Conservation (phyloP, 53 echinoderm and acorn worm species). For the Mesocentrotus franciscanus region DNA sequence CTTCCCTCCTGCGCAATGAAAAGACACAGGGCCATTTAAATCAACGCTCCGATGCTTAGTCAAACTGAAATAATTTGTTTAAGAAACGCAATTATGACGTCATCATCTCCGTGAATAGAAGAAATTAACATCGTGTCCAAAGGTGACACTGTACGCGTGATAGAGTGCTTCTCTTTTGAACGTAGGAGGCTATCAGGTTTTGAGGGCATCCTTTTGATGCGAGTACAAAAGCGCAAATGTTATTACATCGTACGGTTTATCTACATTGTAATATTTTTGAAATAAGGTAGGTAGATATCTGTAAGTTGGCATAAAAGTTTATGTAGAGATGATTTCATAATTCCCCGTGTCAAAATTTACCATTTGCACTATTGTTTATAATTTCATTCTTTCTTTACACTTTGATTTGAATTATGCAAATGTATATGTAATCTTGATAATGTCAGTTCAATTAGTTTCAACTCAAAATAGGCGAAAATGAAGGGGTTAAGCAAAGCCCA, state of each 20-base stretch:
- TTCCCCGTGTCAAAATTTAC: no score
- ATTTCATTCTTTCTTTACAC: no score
- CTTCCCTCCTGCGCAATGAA: neutral
- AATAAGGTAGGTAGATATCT: no score
- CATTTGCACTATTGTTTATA: no score
- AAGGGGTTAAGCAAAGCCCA: no score
- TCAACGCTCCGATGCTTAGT: neutral
- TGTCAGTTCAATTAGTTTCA: no score
- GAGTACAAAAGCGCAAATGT: neutral
- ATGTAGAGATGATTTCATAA: no score
- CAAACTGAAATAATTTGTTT: constrained; percentile 2
- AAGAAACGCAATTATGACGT: constrained; percentile 50
- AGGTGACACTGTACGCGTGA: neutral
- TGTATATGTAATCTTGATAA: no score
- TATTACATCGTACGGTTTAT: neutral
- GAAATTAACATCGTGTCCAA: neutral
- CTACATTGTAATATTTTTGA: neutral
- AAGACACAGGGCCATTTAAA: neutral
- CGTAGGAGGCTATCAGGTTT: neutral
- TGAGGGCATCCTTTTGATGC: neutral
- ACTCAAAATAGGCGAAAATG: no score
- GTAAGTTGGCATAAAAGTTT: no score
- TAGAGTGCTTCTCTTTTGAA: neutral
- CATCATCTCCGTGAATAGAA: constrained; percentile 29
- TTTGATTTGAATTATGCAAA: no score